These are phyloP conservation scores for Nothoprocta perdicaria DNA, from an alignment of 2,113 vertebrate species.

Conservation along the genomic window DNA sequence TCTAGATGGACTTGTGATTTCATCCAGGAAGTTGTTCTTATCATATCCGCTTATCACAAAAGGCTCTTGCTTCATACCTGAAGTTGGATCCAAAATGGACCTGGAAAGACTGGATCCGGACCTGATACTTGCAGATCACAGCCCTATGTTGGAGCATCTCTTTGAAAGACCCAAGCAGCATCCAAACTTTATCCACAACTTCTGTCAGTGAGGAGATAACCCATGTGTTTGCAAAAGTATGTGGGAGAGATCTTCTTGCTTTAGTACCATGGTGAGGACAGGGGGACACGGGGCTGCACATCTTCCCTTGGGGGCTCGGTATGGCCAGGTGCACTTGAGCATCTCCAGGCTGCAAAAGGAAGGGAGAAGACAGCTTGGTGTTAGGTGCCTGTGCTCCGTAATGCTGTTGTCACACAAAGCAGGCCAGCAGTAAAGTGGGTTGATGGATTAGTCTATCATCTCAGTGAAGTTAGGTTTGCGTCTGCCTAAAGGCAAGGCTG, in stretches of 20 bases:
- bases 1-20: background rate
- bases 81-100: background rate
- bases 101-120: background rate
- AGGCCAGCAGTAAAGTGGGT: slow-evolving; percentile 19
- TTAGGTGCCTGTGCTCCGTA: background rate
- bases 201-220: background rate
- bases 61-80: background rate
- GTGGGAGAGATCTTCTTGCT: background rate
- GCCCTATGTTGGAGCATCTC: background rate
- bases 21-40: background rate
- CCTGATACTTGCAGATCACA: background rate
- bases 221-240: background rate
- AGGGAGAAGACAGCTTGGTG: background rate
- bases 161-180: too few relatives aligned
- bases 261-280: background rate
- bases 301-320: background rate
- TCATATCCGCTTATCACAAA: background rate
- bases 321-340: background rate
- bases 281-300: rapidly evolving
- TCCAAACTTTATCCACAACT: background rate
- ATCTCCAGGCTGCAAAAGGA: background rate
- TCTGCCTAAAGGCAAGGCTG: slow-evolving; percentile 55
- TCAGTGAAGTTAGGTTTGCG: background rate
- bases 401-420: background rate
- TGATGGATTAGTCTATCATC: slow-evolving; percentile 68